Base-by-base conservation (phyloP, 1,140 invertebrate species). In the Drosophila paulistorum region DNA sequence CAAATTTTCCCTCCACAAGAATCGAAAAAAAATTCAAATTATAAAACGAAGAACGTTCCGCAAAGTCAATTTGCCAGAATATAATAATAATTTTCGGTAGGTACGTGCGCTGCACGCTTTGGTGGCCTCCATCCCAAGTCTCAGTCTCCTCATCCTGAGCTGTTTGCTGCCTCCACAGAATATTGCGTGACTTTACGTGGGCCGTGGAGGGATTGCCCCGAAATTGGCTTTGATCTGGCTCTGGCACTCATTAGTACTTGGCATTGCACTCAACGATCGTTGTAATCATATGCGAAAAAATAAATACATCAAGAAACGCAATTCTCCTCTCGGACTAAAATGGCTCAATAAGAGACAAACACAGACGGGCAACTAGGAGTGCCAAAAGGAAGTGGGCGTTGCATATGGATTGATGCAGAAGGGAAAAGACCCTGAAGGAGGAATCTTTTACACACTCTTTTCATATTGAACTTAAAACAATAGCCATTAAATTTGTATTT, bases 31-130 rank as follows among this genome's bases (percentile, higher is more conserved):
- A 37, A 17, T 17, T 11, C 7, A 37, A 37, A 37, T 37, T 37
- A 37, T 37, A 37, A 37, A 37, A 10, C 2, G 37, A 13, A 39
- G 37, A 39, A 39, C 10, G 4, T 11, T 39, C 11, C 37, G 37
- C 37, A 39, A 39, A 11, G 58, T 57, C 74, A 77, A 77, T 77
- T 67, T 60, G 73, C 54, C 59, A 65, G 58, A 23, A 61, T 35
- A 58, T 66, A 55, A 65, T 66, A 57, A 80, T 81, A 45, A 70
- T 54, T 39, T 76, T 57, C 6, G 63, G 63, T 48, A 70, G 66
- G 83, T 87, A 87, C 83, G 83, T 87, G 83, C 65, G 70, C 68
- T 80, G 73, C 83, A 89, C 83, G 77, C 84, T 87, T 87, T 80
- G 65, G 63, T 67, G 64, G 45, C 39, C 26, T 17, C 30, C 17